These are phyloP conservation scores for Danaus plexippus DNA, from an alignment of 1,140 invertebrate genomes.

Conservation along the genomic window DNA sequence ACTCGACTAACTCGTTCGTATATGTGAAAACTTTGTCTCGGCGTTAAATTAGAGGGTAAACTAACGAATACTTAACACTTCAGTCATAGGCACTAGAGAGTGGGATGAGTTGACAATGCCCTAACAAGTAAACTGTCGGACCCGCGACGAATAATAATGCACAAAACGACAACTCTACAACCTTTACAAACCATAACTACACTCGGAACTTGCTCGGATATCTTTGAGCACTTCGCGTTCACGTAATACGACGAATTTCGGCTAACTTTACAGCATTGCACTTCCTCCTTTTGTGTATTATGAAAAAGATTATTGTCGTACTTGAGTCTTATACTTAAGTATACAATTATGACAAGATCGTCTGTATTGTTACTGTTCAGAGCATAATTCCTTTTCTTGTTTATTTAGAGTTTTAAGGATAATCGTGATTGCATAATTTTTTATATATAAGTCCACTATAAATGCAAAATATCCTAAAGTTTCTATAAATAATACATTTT, in stretches of 20 bases:
- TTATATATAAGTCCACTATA: too few species aligned
- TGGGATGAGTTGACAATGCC: slow-evolving; percentile 28
- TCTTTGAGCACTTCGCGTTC: slow-evolving; percentile 21
- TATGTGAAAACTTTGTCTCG: slow-evolving; percentile 28
- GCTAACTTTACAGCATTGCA: slow-evolving; percentile 5
- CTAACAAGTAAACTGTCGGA: slow-evolving; percentile 44
- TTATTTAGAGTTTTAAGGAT: too few species aligned
- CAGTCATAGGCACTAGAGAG: slow-evolving; percentile 27
- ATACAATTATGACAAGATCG: too few species aligned
- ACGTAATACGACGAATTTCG: slow-evolving; percentile 16
- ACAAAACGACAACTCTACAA: slow-evolving; percentile 20
- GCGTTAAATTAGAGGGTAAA: slow-evolving; percentile 45
- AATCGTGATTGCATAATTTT: too few species aligned
- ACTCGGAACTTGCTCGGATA: slow-evolving; percentile 32
- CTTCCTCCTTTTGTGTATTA: neutral
- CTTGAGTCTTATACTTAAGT: too few species aligned
- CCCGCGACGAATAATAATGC: slow-evolving; percentile 34
- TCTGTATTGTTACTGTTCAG: too few species aligned
- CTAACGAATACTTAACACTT: slow-evolving; percentile 37
- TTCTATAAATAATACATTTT: too few species aligned
- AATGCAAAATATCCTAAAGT: too few species aligned
- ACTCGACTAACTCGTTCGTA: slow-evolving; percentile 20
- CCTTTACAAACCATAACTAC: slow-evolving; percentile 26
- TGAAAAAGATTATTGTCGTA: too few species aligned
- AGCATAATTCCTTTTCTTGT: too few species aligned